phyloP scores from a whole-genome alignment of 2,113 vertebrate species.

The Takifugu flavidus region DNA sequence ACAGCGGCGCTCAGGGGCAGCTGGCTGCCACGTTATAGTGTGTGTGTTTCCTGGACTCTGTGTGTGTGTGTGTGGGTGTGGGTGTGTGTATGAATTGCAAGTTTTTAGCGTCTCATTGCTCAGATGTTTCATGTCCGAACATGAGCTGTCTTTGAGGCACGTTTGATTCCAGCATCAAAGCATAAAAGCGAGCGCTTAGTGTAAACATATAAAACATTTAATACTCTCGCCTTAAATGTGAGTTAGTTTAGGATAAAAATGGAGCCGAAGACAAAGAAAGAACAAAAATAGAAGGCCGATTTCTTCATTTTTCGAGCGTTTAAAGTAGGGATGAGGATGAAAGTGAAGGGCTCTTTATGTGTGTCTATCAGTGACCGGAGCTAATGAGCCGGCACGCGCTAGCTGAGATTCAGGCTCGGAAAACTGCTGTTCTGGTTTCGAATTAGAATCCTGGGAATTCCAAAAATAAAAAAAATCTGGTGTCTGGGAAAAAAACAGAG shows the following conservation, averaged over 20 bases:
- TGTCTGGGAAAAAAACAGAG: slow-evolving; percentile 58
- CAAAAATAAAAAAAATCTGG: slow-evolving; percentile 68
- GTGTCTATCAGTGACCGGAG: slow-evolving; percentile 64
- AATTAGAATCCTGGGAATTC: slow-evolving; percentile 71
- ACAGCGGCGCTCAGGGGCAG: slow-evolving; percentile 58
- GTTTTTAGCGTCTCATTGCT: neutral
- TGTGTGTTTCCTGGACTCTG: slow-evolving; percentile 6
- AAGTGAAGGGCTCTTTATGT: slow-evolving; percentile 59
- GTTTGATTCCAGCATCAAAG: neutral
- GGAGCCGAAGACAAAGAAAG: neutral
- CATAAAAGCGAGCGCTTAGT: no score
- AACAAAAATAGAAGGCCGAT: slow-evolving; percentile 48
- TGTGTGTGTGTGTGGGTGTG: slow-evolving; percentile 8
- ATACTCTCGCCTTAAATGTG: neutral
- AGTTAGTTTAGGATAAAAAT: slow-evolving; percentile 1
- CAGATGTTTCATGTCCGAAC: no score
- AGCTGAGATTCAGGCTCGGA: slow-evolving; percentile 45
- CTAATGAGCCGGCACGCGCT: slow-evolving; percentile 69
- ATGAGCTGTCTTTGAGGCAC: no score
- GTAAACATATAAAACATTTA: no score
- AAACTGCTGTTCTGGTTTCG: slow-evolving; percentile 67
- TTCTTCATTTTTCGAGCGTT: slow-evolving; percentile 41
- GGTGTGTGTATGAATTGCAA: slow-evolving; percentile 2
- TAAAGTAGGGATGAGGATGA: slow-evolving; percentile 40
- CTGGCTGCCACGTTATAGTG: slow-evolving; percentile 40